Evolutionary conservation across 2,113 vertebrate species (phyloP).

Genomic region (Gallinago media): DNA sequence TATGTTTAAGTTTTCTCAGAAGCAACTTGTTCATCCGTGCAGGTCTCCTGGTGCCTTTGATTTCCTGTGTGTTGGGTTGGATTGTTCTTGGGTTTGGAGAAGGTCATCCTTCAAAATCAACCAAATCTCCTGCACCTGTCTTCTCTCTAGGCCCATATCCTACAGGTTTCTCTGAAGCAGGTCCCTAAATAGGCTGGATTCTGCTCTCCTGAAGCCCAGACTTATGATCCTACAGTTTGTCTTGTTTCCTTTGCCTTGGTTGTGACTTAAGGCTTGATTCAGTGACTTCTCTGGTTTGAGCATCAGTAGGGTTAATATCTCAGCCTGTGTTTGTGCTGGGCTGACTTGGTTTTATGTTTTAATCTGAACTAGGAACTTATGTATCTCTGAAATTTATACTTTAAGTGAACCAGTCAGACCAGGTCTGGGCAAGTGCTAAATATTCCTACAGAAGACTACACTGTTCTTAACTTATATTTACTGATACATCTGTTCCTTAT

Average conservation of each 20-base stretch:
- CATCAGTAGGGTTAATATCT: not conserved
- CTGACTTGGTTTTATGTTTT: not conserved
- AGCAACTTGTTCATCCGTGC: not conserved
- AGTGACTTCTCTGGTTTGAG: not conserved
- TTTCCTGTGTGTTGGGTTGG: not conserved
- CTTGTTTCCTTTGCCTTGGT: not conserved
- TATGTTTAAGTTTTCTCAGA: not conserved
- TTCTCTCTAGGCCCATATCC: not conserved
- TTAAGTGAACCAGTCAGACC: not conserved
- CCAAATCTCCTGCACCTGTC: not conserved
- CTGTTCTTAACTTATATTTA: not conserved
- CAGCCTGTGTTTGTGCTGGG: not conserved
- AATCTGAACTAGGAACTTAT: not conserved
- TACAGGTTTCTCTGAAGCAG: not conserved
- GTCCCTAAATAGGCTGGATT: not conserved
- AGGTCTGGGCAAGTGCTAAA: not conserved
- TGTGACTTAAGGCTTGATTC: not conserved
- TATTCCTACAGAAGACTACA: not conserved
- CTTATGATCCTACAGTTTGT: accelerated
- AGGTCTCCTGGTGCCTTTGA: not conserved
- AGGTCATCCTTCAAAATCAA: not conserved
- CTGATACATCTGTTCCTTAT: not conserved
- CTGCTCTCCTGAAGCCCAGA: not conserved
- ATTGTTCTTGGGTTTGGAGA: not conserved
- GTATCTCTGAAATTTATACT: not conserved